Evolutionary conservation across 2,113 vertebrate species (phyloP), one percentile per base, ranked within the genome.

Genomic region (Clarias macrocephalus): DNA sequence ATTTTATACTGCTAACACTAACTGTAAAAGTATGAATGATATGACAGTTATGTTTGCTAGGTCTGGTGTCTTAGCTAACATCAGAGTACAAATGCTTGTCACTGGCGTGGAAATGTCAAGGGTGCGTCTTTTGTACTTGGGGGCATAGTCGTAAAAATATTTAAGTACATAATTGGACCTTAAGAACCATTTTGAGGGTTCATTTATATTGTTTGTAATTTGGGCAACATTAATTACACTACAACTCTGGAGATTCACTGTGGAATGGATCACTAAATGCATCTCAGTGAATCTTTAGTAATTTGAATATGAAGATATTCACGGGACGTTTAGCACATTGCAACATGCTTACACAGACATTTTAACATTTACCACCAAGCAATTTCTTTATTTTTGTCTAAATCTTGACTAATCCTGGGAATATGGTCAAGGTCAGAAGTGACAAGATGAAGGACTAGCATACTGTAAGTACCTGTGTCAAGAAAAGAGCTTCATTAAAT

Each of bases 391-490:
- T 18, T 30, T 57, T 80, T 80, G 28, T 16, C 19, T 80, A 37
- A 80, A 80, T 80, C 28, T 60, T 23, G 18, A 80, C 2, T 33
- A 80, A 80, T 37, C 56, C 79, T 62, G 56, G 57, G 16, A 80
- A 60, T 80, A 60, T 30, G 79, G 57, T 37, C 79, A 80, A 60
- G 28, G 28, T 37, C 79, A 80, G 30, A 62, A 57, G 79, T 80
- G 30, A 60, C 28, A 80, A 37, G 13, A 11, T 60, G 56, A 52
- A 79, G n/a, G 75, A 48, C 48, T 48, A 48, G 48, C 48, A 48
- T 48, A n/a, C n/a, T n/a, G n/a, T n/a, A 48, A 48, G 48, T 48
- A 48, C 48, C 48, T 48, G 48, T 48, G 48, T 6, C 48, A 48
- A 7, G 48, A 48, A 48, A 48, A 48, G 6, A 48, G 48, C 8